Base-by-base conservation (phyloP, 64 coral and sea anemone species). In the Dendronephthya gigantea region DNA sequence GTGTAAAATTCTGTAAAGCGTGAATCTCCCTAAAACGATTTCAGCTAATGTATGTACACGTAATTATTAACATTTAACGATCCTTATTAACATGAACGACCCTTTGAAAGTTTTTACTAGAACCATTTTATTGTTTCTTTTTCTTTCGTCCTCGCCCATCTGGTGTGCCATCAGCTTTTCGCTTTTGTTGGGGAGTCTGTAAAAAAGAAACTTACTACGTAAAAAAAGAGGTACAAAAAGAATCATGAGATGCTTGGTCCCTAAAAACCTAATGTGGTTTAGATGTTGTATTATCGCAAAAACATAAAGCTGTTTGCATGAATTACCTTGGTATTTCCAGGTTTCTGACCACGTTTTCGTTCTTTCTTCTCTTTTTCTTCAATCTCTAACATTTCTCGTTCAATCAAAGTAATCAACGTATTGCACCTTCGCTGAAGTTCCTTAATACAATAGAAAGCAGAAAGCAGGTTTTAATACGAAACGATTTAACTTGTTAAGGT, bases 311-410 rank as follows among this genome's bases (percentile, higher is more conserved):
- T 14, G 36, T 8, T 36, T 9, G 13, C 36, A 39, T 28, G 16
- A 33, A 1, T 3, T 93, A 98, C 95, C 95, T 98, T 98, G 1
- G 87, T 75, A 17, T 92, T 89, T 10, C 88, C 88, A 2, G 25
- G 81, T 59, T 40, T 92, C 87, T 50, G 92, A 90, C 88, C 95
- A 83, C 75, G 93, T 93, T 81, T 98, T 98, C 81, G 88, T 91
- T 98, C 95, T 72, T 92, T 92, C 68, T 93, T 98, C 81, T 98
- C 95, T 55, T 98, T 98, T 69, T 98, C 95, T 40, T 98, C 95
- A 45, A 98, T 50, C 72, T 98, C 95, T 90, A 98, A 87, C 95
- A 98, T 98, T 38, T 98, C 95, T 85, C 95, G 48, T 65, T 98
- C 95, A 58, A 98, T 98, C 35, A 98, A 68, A 1, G 95, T 98